Conservation (phyloP, 2,113 vertebrate species). For the Monarcha castaneiventris region DNA sequence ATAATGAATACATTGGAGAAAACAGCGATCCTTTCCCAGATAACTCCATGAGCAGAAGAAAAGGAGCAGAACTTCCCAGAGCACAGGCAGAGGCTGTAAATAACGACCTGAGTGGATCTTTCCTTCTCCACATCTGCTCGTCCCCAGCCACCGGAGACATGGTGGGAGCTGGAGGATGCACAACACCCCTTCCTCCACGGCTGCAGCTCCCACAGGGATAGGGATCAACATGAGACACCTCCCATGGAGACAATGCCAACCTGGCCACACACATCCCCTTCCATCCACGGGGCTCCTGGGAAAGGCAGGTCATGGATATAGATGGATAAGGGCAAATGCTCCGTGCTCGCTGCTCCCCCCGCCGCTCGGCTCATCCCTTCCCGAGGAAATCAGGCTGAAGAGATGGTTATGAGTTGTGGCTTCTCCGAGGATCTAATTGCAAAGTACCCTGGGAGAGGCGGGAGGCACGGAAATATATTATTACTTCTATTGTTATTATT, state of each 20-base stretch:
- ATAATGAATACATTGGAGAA: constrained; percentile 67
- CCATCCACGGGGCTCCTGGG: fast-evolving
- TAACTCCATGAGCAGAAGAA: constrained; percentile 14
- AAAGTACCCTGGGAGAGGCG: background rate
- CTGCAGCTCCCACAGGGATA: background rate
- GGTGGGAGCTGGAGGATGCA: background rate
- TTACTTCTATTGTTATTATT: background rate
- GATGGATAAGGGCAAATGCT: background rate
- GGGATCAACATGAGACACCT: background rate
- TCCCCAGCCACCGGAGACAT: fast-evolving
- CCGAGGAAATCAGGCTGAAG: background rate
- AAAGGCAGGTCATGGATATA: background rate
- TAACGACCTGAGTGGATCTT: background rate
- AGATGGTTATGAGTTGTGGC: background rate
- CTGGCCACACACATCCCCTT: background rate
- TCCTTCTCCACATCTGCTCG: background rate
- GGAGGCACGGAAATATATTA: background rate
- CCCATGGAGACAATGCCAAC: fast-evolving
- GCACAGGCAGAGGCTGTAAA: background rate
- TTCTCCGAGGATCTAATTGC: background rate
- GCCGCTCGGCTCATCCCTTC: background rate
- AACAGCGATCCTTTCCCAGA: constrained; percentile 36
- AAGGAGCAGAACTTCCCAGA: background rate
- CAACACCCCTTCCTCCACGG: background rate
- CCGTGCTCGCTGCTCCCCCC: fast-evolving